Percentiles rank a stretch among this genome's conserved stretches.
Conservation (phyloP, 2,113 vertebrate species). For the Pogonocichla stellata region DNA sequence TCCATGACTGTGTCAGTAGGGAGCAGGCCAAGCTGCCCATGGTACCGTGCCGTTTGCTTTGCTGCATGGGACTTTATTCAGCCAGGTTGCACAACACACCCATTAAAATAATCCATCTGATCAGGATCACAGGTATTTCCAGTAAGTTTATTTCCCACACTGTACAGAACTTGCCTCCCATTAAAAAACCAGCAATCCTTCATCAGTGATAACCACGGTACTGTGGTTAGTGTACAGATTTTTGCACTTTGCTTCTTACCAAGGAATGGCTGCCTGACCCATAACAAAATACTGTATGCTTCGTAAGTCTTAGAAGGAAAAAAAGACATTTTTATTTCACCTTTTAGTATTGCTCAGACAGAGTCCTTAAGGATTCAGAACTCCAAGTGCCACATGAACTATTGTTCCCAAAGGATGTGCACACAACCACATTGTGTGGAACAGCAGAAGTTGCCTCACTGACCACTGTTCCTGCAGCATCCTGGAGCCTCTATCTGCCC, state of each 20-base stretch:
- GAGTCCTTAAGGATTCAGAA: not conserved
- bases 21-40: fast-evolving
- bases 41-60: not conserved
- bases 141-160: not conserved
- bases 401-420: not conserved
- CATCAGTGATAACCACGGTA: not conserved
- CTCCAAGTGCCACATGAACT: not conserved
- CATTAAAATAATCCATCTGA: not conserved
- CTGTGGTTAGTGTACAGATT: not conserved
- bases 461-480: not conserved
- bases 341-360: not conserved
- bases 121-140: not conserved
- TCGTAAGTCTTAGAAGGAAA: not conserved
- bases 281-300: not conserved
- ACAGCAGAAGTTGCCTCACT: not conserved
- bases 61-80: not conserved
- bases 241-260: not conserved
- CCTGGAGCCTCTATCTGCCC: not conserved
- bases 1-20: fast-evolving
- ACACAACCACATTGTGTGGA: not conserved
- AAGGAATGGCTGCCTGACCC: not conserved
- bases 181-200: not conserved
- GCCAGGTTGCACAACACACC: not conserved
- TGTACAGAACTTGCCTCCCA: not conserved
- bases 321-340: not conserved